phyloP scores from a whole-genome alignment of 2,113 vertebrate species.

The Cariama cristata region DNA sequence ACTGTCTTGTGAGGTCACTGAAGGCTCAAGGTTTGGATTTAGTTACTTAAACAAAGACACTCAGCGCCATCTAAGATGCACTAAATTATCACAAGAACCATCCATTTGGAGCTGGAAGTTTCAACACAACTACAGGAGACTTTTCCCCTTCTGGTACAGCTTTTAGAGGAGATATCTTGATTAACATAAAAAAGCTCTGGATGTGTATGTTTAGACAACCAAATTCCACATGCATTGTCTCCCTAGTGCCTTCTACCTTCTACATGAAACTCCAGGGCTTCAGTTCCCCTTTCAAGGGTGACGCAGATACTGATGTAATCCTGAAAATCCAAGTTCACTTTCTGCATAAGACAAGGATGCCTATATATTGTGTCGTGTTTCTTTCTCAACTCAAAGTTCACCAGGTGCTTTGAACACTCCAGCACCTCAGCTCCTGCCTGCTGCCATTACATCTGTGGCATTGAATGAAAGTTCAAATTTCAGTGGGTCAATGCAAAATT shows the following conservation, averaged over 20 bases:
- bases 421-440: not conserved
- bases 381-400: not conserved
- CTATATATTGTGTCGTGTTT: not conserved
- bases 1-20: not conserved
- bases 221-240: not conserved
- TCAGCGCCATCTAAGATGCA: not conserved
- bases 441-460: not conserved
- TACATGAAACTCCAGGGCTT: not conserved
- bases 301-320: accelerated
- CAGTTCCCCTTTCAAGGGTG: not conserved
- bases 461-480: not conserved
- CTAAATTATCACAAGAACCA: not conserved
- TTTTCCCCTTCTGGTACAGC: not conserved
- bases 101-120: not conserved
- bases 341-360: not conserved
- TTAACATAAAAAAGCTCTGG: not conserved
- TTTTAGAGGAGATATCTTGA: not conserved
- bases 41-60: not conserved
- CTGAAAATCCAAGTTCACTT: not conserved
- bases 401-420: not conserved
- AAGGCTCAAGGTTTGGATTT: not conserved
- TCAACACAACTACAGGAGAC: not conserved
- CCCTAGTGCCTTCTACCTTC: not conserved
- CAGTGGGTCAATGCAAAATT: not conserved
- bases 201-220: not conserved